Evolutionary conservation across 2,113 vertebrate species (phyloP), one percentile per base, ranked within the genome.

Genomic region (Nothoprocta perdicaria): DNA sequence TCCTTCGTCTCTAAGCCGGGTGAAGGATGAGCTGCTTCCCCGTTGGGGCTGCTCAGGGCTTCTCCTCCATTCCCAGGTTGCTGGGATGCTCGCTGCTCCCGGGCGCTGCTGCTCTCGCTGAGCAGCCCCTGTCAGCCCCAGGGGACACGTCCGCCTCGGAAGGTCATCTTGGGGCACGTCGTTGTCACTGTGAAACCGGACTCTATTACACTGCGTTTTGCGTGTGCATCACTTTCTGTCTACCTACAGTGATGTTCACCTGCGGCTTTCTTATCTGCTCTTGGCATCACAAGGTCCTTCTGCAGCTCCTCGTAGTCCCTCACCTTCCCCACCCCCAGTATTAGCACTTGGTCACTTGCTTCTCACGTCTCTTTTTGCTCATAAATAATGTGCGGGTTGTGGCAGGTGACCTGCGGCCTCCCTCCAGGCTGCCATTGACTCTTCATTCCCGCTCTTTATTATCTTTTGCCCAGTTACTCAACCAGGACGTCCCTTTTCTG

Each of bases 81-180:
- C 5, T 60, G 22, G 86, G 40, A 55, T 0, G 3, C 60, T 69
- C 10, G n/a, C 35, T 8, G 35, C 35, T 38, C 35, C 35, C 35
- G 35, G 35, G 35, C 35, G 35, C 35, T 38, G 35, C 35, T 69
- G 78, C n/a, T 2, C 29, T 61, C 55, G 5, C 18, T 35, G 74
- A 93, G 66, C 81, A 86, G 65, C 84, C 69, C 62, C 69, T 61
- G 46, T 17, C 52, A 79, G 88, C 83, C 38, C 62, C 43, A 48
- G 75, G 45, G 35, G 71, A 79, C 80, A 10, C 31, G 5, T 38
- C 76, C 75, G 75, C 52, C 38, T 29, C 61, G 71, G 35, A 72
- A 71, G 52, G 71, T 76, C 27, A 3, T 71, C 29, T 91, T 38
- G 38, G 85, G 29, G 26, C 74, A 53, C 9, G 4, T 33, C 31